Evolutionary conservation across 2,888 invertebrate genomes (phyloP), one percentile per base, ranked within the genome.

Genomic region (Pseudeuparius sepicola): DNA sequence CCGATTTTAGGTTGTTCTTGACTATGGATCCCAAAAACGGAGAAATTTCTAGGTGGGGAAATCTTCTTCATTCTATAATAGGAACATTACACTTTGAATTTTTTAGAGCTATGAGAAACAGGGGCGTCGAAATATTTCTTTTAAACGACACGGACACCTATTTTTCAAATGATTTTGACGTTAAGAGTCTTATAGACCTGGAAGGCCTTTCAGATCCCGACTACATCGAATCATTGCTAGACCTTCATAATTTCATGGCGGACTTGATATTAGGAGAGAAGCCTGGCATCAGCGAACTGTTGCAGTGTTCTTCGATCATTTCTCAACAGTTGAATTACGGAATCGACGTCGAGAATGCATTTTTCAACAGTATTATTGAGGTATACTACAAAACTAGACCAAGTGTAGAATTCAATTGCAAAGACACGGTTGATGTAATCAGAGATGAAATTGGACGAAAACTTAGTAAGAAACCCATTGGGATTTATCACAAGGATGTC

Each of bases 11-110:
- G 45, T 73, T 97, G 23, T 92, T 98, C 56, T 74, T 98, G 40
- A 83, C 93, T 0, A 87, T 96, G 78, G 89, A 98, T 63, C 89
- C 96, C 0, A 81, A 79, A 53, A 80, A 87, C 62, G 98, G 98
- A 0, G 93, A 94, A 62, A 84, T 99, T 44, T 99, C 98, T 1
- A 75, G 84, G 75, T 73, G 56, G 35, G 28, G 31, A 9, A n/a
- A n/a, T n/a, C n/a, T n/a, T 14, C 17, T 14, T 29, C 7, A 16
- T 10, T 12, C 2, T 29, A 12, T 29, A n/a, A n/a, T n/a, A n/a
- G n/a, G n/a, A n/a, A n/a, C 15, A 17, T 29, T 11, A 16, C 14
- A 15, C 16, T 17, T 17, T 9, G 14, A 16, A 11, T 36, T 40
- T 59, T 62, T 34, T 54, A 75, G 89, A 48, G 98, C 98, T 0